Evolutionary conservation across 1,140 invertebrate genomes (phyloP), one percentile per base, ranked within the genome.

Genomic region (Sitobion miscanthi): DNA sequence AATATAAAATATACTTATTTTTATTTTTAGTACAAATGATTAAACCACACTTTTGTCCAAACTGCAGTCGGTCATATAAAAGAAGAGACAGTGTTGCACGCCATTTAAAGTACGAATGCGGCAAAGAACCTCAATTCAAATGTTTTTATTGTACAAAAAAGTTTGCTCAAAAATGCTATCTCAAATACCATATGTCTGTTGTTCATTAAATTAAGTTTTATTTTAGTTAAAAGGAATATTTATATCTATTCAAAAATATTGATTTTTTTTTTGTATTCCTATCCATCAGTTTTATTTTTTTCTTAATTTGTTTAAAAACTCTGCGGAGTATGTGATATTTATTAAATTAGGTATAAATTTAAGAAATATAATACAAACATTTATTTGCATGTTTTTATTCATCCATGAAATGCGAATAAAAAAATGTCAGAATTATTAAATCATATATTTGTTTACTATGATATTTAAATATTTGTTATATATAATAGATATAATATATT

Each of bases 101-200:
- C 47, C 94, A 95, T 93, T 54, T 94, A 17, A 90, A 93, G 52
- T 94, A 94, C 62, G 95, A 95, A 94, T 95, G 95, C 93, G 95
- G 95, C 35, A 49, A 94, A 94, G 57, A 94, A 94, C 95, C 95
- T 21, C 94, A 95, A 94, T 95, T 95, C 94, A 94, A 94, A 7
- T 95, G 95, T 93, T 94, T 94, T 47, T 94, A 94, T 77, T 95
- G 95, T 94, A 35, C 17, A 23, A 95, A 95, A 93, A 95, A 95
- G 47, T 95, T 95, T 85, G 95, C 95, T 94, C 95, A 95, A 94
- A 95, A 95, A 90, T 95, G 95, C 93, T 95, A 96, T 94, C 95
- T 96, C 9, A 95, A 95, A 77, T 94, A 95, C 14, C 96, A 96
- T 94, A 93, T 95, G 30, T 52, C 69, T 8, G 38, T 11, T 5